A percentile compares a stretch with the other conserved stretches of the same genome.
Evolutionary conservation across 2,888 invertebrate genomes (phyloP).

Genomic region (Chrysina gloriosa): DNA sequence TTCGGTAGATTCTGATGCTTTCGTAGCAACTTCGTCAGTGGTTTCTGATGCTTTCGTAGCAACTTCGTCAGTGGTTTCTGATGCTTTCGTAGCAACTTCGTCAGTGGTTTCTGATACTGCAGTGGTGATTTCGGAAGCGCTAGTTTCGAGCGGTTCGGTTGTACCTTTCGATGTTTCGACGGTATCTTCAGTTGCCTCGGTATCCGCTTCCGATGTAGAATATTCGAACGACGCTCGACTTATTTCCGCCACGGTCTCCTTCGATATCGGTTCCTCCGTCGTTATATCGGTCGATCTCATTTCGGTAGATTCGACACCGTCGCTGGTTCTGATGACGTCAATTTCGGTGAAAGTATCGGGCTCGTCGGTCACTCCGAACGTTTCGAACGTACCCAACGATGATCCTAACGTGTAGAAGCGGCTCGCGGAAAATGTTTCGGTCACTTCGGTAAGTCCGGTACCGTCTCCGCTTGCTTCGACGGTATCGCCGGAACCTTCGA

Average conservation of each 20-base stretch:
- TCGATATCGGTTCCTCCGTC: neutral
- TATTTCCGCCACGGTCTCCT: neutral
- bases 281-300: constrained; percentile 38
- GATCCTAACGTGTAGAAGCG: constrained; percentile 10
- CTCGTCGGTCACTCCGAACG: constrained; percentile 40
- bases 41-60: constrained; percentile 47
- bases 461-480: constrained; percentile 29
- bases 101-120: constrained; percentile 53
- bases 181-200: constrained; percentile 51
- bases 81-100: constrained; percentile 44
- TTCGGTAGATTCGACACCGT: constrained; percentile 44
- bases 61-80: constrained; percentile 49
- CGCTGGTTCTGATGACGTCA: constrained; percentile 43
- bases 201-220: constrained; percentile 31
- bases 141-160: constrained; percentile 12
- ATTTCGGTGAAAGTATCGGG: constrained; percentile 36
- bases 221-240: neutral
- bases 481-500: constrained; percentile 49
- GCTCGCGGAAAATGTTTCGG: constrained; percentile 17
- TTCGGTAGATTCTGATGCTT: constrained; percentile 45
- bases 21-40: constrained; percentile 49
- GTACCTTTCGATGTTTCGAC: constrained; percentile 38
- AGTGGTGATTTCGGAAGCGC: constrained; percentile 32
- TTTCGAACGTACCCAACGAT: constrained; percentile 17
- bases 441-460: constrained; percentile 7